Evolutionary conservation across 2,113 vertebrate genomes (phyloP).

Genomic region (Ceyx margarethae): DNA sequence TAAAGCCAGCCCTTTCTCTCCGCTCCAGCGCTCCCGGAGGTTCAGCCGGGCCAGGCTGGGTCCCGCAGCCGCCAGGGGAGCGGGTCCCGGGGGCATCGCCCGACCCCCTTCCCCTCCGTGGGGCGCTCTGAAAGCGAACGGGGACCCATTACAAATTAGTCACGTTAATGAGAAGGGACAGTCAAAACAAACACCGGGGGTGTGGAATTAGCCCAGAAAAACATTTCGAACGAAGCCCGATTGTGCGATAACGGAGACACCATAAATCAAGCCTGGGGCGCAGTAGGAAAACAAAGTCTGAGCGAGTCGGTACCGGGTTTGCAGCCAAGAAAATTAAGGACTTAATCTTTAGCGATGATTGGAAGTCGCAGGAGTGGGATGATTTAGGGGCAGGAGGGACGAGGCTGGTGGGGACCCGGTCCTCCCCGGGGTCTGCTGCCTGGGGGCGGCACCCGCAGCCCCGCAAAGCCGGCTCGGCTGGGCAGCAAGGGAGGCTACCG

Average conservation of each 20-base stretch:
- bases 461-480: background rate
- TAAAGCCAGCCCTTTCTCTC: background rate
- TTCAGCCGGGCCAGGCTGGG: background rate
- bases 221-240: constrained; percentile 8
- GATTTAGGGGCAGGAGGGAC: background rate
- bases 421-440: background rate
- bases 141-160: background rate
- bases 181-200: constrained; percentile 34
- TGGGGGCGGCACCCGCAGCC: background rate
- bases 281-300: constrained; percentile 21
- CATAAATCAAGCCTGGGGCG: constrained; percentile 49
- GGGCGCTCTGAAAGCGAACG: background rate
- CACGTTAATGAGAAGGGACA: constrained; percentile 51
- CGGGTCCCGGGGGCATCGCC: background rate
- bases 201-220: constrained; percentile 27
- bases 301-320: background rate
- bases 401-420: background rate
- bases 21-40: background rate
- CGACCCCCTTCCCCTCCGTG: background rate
- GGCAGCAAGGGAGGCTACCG: background rate
- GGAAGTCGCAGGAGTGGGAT: background rate
- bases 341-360: background rate
- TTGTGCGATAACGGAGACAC: constrained; percentile 34
- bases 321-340: constrained; percentile 38
- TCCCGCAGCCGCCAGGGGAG: background rate